Base-by-base conservation (phyloP, 1,140 invertebrate species). In the Theocolax elegans region DNA sequence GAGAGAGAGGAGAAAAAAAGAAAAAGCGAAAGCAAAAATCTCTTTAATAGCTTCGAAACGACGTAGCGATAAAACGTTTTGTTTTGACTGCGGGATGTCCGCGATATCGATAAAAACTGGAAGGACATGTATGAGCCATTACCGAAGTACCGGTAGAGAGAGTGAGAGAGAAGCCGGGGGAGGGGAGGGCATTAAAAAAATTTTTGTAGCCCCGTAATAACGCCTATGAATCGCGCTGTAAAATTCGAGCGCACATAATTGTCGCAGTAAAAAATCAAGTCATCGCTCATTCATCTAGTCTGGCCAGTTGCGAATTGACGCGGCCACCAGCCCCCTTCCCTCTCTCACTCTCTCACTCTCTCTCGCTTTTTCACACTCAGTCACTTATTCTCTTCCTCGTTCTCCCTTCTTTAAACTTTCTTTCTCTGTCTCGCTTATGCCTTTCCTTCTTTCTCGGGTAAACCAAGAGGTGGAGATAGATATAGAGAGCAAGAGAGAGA, bases 251-350 rank as follows among this genome's bases (percentile, higher is more conserved):
- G 31, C 42, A 54, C 42, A 71, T 66, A 71, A 66, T 72, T 71
- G 65, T 75, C 69, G 48, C 25, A 49, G 12, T 44, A 67, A 66
- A 74, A 73, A 76, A 69, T 72, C 66, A 74, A 77, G 73, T 79
- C 71, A 79, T 80, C 78, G 72, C 76, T 81, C 80, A 79, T 81
- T 83, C 81, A 79, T 75, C 56, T 27, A 25, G 19, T 21, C 71
- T 59, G 68, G 74, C 72, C 68, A 51, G 66, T 59, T 69, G 75
- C 72, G 27, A 58, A 15, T 15, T 53, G 58, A 8, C 54, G 23
- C 6, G 3, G 3, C 56, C 13, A 42, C 7, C 35, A 8, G 21
- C 19, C 35, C 9, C 48, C 42, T 19, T 44, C n/a, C 66, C 49
- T 60, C 21, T 44, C 40, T 42, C 44, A 23, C 27, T 49, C 42